A percentile compares a stretch with the other conserved stretches of the same genome.
Conservation (phyloP, 2,797 vertebrate genomes). For the Hydrophis major region DNA sequence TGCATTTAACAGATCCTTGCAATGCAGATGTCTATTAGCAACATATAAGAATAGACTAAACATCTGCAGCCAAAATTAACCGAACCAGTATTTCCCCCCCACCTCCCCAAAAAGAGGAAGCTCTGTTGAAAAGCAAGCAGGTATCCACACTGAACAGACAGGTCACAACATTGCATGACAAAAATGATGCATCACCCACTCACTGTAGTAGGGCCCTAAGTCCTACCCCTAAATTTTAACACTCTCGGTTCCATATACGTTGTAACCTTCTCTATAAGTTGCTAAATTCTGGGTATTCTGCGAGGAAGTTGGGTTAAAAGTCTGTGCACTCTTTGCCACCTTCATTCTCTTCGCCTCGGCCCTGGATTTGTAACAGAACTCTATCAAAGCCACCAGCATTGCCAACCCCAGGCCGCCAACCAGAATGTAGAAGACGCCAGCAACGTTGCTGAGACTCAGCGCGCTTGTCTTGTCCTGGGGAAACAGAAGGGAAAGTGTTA, state of each 20-base stretch:
- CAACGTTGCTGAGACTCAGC: constrained; percentile 98
- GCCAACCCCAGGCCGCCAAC: constrained; percentile 98
- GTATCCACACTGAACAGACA: constrained; percentile 86
- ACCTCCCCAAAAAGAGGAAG: constrained; percentile 67
- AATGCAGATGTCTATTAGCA: constrained; percentile 94
- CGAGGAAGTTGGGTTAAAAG: constrained; percentile 99
- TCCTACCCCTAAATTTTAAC: constrained; percentile 99
- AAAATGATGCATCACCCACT: constrained; percentile 82
- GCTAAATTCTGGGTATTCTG: constrained; percentile 99
- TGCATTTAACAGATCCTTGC: constrained; percentile 58
- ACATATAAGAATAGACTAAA: constrained; percentile 76
- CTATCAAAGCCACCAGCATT: constrained; percentile 99
- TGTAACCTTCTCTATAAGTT: constrained; percentile 99
- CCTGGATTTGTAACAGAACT: constrained; percentile 99
- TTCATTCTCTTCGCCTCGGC: constrained; percentile 99
- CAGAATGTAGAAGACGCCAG: constrained; percentile 99
- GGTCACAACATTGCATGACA: constrained; percentile 82
- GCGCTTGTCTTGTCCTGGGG: constrained; percentile 97
- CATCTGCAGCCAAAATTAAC: constrained; percentile 89
- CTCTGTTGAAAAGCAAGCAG: constrained; percentile 79
- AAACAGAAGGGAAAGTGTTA: constrained; percentile 70
- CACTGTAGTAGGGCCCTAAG: constrained; percentile 88
- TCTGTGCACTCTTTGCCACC: constrained; percentile 94
- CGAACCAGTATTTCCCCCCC: constrained; percentile 71
- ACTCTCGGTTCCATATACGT: constrained; percentile 99